Percentiles rank a stretch among this genome's conserved stretches.
Evolutionary conservation across 2,888 invertebrate genomes (phyloP).

Genomic region (Sycophila texana): DNA sequence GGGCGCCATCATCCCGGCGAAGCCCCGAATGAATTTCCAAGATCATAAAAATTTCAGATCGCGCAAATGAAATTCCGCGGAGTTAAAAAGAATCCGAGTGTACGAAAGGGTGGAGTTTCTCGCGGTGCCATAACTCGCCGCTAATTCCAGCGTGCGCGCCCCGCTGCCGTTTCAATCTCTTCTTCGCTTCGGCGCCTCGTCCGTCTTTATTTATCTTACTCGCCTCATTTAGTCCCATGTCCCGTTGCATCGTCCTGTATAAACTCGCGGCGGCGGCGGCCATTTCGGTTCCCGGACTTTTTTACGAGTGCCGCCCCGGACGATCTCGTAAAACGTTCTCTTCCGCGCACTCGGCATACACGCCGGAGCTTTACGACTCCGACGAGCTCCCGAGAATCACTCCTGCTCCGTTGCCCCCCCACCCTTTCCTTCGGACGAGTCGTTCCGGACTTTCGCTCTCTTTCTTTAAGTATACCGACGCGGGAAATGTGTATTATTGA

Average conservation of each 20-base stretch:
- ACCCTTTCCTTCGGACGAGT: not conserved
- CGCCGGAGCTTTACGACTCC: not conserved
- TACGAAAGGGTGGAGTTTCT: not conserved
- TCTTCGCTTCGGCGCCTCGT: not conserved
- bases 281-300: constrained; percentile 17
- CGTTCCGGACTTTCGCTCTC: not conserved
- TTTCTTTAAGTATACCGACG: constrained; percentile 3
- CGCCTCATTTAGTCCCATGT: constrained; percentile 30
- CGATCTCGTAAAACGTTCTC: constrained; percentile 45
- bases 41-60: constrained; percentile 17
- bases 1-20: no score
- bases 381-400: constrained; percentile 8
- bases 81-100: not conserved
- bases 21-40: no score
- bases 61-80: constrained; percentile 6
- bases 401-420: not conserved
- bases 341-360: constrained; percentile 13
- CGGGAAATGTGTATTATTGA: constrained; percentile 3
- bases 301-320: constrained; percentile 36
- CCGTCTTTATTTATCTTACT: constrained; percentile 45
- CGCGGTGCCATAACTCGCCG: constrained; percentile 20
- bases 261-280: constrained; percentile 9
- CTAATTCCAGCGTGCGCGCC: constrained; percentile 2
- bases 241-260: constrained; percentile 4
- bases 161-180: constrained; percentile 38